Conservation (phyloP, 2,113 vertebrate genomes). For the Chloropsis cyanopogon region DNA sequence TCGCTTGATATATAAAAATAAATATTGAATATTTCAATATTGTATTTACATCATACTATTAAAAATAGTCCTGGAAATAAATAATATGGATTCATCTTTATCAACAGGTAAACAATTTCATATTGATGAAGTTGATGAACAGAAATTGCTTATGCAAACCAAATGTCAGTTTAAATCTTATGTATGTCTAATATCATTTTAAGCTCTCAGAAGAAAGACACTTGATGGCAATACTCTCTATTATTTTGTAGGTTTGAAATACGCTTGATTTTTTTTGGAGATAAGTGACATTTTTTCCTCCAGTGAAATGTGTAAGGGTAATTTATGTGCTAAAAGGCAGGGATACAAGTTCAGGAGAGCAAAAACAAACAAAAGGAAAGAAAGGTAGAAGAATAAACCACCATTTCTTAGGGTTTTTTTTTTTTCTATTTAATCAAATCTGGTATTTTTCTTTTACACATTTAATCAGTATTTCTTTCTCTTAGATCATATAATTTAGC, state of each 20-base stretch:
- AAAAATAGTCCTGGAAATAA: background rate
- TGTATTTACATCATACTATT: background rate
- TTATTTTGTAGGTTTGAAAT: background rate
- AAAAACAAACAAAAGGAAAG: background rate
- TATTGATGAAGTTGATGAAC: background rate
- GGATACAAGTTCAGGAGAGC: background rate
- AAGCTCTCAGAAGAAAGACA: background rate
- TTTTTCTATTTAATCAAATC: background rate
- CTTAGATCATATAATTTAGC: background rate
- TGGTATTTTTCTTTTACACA: background rate
- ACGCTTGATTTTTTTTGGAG: background rate
- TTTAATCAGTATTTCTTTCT: background rate
- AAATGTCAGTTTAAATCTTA: background rate
- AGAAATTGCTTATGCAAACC: background rate
- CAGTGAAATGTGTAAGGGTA: background rate
- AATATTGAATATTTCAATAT: background rate
- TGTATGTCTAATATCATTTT: background rate
- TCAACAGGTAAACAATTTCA: background rate
- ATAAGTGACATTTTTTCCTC: background rate
- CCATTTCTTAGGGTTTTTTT: accelerated
- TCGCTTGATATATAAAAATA: background rate
- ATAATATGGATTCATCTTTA: background rate
- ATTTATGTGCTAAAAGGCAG: background rate
- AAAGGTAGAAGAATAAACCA: background rate
- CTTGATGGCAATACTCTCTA: background rate